Evolutionary conservation across 2,113 vertebrate genomes (phyloP), one percentile per base, ranked within the genome.

Genomic region (Callaeas wilsoni): DNA sequence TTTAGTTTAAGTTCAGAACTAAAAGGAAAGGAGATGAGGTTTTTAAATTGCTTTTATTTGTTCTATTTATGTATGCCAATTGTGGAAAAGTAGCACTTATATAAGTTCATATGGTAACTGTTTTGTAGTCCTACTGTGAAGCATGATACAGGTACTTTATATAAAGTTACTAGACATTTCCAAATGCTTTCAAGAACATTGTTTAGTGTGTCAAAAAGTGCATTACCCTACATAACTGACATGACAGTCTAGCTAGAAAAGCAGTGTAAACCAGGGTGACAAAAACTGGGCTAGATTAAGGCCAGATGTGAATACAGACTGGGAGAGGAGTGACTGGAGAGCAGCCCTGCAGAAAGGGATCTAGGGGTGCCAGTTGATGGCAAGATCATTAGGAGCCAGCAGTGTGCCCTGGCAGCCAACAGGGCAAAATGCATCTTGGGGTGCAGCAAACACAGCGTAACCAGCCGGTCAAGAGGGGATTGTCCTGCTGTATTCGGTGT

Each of bases 401-500:
- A 9, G 33, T 2, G 21, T 19, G 19, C 26, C 47, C 32, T 46
- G 32, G 44, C 13, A 71, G 33, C 11, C 60, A 42, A 10, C 25
- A 53, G 29, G 19, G 4, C 17, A 74, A 74, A 62, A 5, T 1
- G 0, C 47, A 33, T 30, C 35, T 17, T 3, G 1, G 30, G 27
- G 10, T 69, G 2, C 64, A 60, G 35, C 64, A 87, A 82, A 46
- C 57, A 44, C 5, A 26, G 50, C 0, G 0, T 4, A 30, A 71
- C 4, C 41, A 55, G 19, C 4, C 0, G 0, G 16, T 23, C 9
- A 78, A 69, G 46, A n/a, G 6, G 4, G 7, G 13, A 55, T 47
- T 63, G 4, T 46, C 17, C 13, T 1, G 0, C 25, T 49, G 5
- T 39, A 6, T 22, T 39, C 0, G 0, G 16, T 3, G 0, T 4